Conservation (phyloP, 2,113 vertebrate species). For the Motacilla alba region DNA sequence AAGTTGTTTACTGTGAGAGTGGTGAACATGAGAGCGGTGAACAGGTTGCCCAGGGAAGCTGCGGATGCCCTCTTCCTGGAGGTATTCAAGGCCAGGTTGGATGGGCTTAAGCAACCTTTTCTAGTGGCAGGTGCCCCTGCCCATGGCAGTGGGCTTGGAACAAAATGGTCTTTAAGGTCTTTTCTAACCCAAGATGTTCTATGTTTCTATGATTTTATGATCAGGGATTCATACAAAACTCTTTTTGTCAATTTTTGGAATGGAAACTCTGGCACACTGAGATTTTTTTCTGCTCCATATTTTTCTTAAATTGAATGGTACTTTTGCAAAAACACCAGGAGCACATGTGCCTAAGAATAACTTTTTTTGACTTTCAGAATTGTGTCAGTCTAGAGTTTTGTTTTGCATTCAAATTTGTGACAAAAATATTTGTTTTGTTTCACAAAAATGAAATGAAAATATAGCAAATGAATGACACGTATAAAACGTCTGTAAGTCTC, state of each 20-base stretch:
- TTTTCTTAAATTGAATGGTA: neutral
- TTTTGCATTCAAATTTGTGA: constrained; percentile 12
- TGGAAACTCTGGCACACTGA: neutral
- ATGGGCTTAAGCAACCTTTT: neutral
- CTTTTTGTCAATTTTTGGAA: neutral
- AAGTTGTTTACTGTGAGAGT: neutral
- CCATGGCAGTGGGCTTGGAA: fast-evolving
- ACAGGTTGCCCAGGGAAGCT: neutral
- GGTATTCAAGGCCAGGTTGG: neutral
- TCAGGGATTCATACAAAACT: neutral
- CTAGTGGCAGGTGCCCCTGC: neutral
- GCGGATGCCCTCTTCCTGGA: neutral
- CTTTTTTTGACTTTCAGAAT: neutral
- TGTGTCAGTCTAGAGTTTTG: neutral
- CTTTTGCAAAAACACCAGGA: neutral
- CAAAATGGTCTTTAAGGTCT: neutral
- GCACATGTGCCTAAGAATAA: neutral
- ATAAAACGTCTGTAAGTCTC: neutral
- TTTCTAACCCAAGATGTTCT: neutral
- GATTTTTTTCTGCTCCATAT: neutral
- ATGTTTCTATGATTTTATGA: neutral
- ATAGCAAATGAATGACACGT: neutral
- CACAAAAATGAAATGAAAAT: neutral
- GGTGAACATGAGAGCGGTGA: neutral
- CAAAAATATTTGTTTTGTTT: neutral